Evolutionary conservation across 2,888 invertebrate species (phyloP).

Genomic region (Venustoraphidia nigricollis): DNA sequence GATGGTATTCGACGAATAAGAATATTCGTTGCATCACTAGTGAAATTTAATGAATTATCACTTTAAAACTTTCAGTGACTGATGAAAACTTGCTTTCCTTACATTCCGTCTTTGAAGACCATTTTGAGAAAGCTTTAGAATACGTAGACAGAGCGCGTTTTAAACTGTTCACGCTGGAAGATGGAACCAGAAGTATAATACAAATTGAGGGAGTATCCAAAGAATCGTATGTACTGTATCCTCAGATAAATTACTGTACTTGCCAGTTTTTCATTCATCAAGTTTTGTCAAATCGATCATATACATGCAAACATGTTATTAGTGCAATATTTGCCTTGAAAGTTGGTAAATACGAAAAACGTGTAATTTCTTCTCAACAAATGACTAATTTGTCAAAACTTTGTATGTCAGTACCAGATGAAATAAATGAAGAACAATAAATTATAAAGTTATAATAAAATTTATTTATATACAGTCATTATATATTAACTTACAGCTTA

Average conservation of each 20-base stretch:
- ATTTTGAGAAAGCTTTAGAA: neutral
- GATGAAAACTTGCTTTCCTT: neutral
- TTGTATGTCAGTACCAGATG: neutral
- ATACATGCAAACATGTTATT: neutral
- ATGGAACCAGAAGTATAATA: neutral
- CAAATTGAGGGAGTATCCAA: neutral
- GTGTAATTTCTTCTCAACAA: neutral
- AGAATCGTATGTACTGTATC: neutral
- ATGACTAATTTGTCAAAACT: neutral
- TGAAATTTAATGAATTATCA: too few species aligned
- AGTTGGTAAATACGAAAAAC: neutral
- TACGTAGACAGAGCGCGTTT: neutral
- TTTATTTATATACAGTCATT: too few species aligned
- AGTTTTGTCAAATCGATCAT: neutral
- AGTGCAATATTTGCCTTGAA: neutral
- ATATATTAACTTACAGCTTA: neutral
- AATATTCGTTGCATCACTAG: too few species aligned
- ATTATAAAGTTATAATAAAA: too few species aligned
- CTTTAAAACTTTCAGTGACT: neutral
- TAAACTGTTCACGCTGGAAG: neutral
- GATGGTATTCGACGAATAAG: too few species aligned
- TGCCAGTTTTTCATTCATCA: neutral
- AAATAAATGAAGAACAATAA: too few species aligned
- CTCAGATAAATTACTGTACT: neutral
- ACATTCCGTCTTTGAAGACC: neutral